phyloP scores from a whole-genome alignment of 53 echinoderm and acorn worm species.

The Zoroaster sp. region DNA sequence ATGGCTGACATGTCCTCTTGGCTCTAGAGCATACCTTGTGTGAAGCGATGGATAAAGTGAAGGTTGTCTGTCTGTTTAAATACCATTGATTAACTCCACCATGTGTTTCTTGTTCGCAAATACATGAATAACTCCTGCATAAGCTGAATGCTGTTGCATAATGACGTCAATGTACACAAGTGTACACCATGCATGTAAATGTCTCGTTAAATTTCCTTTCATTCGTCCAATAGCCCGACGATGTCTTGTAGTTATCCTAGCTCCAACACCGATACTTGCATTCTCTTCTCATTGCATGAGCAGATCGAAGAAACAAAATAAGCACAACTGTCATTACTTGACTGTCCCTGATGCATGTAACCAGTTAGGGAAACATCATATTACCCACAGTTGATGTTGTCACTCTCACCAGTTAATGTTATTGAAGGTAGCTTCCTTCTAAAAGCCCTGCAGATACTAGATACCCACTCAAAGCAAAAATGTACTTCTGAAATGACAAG shows the following conservation, averaged over 20 bases:
- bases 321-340: too few relatives aligned
- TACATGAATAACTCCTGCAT: constrained; percentile 6
- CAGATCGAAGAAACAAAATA: too few relatives aligned
- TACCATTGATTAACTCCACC: background rate
- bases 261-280: too few relatives aligned
- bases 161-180: background rate
- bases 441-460: background rate
- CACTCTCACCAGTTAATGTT: background rate
- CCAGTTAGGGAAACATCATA: background rate
- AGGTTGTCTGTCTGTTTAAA: constrained; percentile 7
- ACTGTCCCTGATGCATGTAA: background rate
- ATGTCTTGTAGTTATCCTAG: too few relatives aligned
- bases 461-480: constrained; percentile 2
- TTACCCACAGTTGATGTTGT: background rate
- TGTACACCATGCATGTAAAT: too few relatives aligned
- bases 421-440: background rate
- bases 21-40: background rate
- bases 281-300: too few relatives aligned
- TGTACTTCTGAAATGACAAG: background rate
- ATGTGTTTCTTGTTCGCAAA: constrained; percentile 1
- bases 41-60: background rate
- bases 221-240: too few relatives aligned
- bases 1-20: constrained; percentile 1
- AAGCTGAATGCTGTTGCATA: constrained; percentile 34
- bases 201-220: background rate